Evolutionary conservation across 2,113 vertebrate genomes (phyloP).

Genomic region (Motacilla tschutschensis): DNA sequence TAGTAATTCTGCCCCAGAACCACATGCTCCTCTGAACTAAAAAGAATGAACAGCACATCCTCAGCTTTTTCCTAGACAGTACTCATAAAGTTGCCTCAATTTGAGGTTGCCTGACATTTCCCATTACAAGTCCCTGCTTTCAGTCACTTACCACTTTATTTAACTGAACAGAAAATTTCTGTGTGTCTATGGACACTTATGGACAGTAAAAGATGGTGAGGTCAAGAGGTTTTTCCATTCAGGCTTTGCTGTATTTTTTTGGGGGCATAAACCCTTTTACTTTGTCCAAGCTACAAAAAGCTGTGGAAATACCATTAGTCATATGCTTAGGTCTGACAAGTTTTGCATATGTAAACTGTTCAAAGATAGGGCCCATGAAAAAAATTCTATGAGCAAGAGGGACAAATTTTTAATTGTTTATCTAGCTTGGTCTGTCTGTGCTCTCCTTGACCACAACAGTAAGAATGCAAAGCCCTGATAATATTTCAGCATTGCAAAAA

Average conservation of each 20-base stretch:
- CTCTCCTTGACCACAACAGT: not conserved
- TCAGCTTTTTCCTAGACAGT: not conserved
- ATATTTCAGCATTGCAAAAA: not conserved
- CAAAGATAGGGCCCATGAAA: not conserved
- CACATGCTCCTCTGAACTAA: not conserved
- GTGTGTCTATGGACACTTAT: not conserved
- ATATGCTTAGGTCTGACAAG: not conserved
- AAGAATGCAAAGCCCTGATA: not conserved
- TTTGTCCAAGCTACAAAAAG: not conserved
- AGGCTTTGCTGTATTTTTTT: not conserved
- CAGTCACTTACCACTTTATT: not conserved
- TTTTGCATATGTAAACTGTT: not conserved
- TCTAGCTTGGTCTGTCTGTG: not conserved
- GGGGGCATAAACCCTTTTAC: not conserved
- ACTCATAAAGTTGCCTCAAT: not conserved
- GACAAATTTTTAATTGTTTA: not conserved
- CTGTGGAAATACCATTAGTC: not conserved
- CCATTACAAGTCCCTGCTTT: not conserved
- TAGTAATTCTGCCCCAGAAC: not conserved
- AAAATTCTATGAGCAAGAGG: not conserved
- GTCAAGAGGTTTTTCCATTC: not conserved
- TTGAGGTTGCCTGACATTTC: constrained; percentile 1
- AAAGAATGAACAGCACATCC: not conserved
- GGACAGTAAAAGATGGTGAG: not conserved
- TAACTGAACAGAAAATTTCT: not conserved